Percentiles rank a stretch among this genome's conserved stretches.
Evolutionary conservation across 2,113 vertebrate species (phyloP).

Genomic region (Rousettus leschenaultii): DNA sequence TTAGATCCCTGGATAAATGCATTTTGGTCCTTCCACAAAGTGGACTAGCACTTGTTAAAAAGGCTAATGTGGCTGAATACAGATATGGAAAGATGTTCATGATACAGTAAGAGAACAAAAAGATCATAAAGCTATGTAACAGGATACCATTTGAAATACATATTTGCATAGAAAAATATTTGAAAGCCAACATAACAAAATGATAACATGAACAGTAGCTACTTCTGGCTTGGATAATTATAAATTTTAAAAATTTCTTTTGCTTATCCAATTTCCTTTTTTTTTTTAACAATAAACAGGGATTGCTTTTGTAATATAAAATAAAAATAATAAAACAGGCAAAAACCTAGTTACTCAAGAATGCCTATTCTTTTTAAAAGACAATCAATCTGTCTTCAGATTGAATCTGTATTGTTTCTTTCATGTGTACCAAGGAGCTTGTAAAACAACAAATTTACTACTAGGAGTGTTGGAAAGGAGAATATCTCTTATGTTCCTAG

Average conservation of each 20-base stretch:
- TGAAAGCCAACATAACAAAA: background rate
- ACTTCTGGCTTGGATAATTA: background rate
- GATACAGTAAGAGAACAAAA: background rate
- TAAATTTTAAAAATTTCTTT: background rate
- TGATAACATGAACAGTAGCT: background rate
- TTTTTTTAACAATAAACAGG: background rate
- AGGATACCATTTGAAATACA: background rate
- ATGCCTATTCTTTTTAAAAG: conserved; percentile 2
- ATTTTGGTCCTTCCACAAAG: background rate
- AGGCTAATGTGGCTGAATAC: background rate
- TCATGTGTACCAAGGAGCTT: background rate
- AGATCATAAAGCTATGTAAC: background rate
- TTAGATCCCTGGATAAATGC: background rate
- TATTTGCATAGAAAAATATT: background rate
- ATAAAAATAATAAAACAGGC: background rate
- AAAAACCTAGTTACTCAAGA: conserved; percentile 22
- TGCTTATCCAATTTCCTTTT: background rate
- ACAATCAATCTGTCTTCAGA: background rate
- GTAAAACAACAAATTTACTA: background rate
- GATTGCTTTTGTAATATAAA: conserved; percentile 26
- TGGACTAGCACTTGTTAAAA: background rate
- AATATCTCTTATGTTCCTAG: background rate
- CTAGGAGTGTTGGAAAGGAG: background rate
- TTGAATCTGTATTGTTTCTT: background rate
- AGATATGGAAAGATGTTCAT: background rate